A percentile compares a stretch with the other conserved stretches of the same genome.
phyloP scores from a whole-genome alignment of 2,797 vertebrate species.

The Onychomys torridus region DNA sequence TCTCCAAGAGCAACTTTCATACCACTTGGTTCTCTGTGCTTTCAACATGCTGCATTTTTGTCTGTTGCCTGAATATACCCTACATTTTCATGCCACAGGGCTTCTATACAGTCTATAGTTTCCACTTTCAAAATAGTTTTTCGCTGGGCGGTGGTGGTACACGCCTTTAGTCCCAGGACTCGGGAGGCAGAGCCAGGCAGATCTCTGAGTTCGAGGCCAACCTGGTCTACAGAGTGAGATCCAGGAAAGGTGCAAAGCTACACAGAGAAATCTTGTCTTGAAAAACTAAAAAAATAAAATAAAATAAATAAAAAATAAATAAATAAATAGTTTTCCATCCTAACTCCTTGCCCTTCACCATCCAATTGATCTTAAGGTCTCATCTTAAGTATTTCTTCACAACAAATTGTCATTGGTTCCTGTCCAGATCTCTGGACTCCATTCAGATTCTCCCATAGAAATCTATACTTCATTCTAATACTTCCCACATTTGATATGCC shows the following conservation, averaged over 20 bases:
- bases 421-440: not conserved
- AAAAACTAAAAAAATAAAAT: too few relatives aligned
- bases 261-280: too few relatives aligned
- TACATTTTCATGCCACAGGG: not conserved
- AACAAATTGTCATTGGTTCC: not conserved
- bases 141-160: too few relatives aligned
- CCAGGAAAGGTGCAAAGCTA: too few relatives aligned
- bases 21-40: not conserved
- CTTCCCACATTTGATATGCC: not conserved
- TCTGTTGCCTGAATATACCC: not conserved
- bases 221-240: too few relatives aligned
- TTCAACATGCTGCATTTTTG: not conserved
- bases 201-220: too few relatives aligned
- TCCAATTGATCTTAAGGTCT: not conserved
- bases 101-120: not conserved
- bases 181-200: too few relatives aligned
- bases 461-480: not conserved
- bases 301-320: too few relatives aligned
- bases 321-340: not conserved
- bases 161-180: too few relatives aligned
- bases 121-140: not conserved
- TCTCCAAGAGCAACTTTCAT: not conserved
- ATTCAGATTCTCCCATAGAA: not conserved
- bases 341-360: not conserved
- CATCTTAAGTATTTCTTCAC: not conserved